These are phyloP conservation scores for Rhimphoctona megacephalus DNA, from an alignment of 2,888 invertebrate species.

Conservation along the genomic window DNA sequence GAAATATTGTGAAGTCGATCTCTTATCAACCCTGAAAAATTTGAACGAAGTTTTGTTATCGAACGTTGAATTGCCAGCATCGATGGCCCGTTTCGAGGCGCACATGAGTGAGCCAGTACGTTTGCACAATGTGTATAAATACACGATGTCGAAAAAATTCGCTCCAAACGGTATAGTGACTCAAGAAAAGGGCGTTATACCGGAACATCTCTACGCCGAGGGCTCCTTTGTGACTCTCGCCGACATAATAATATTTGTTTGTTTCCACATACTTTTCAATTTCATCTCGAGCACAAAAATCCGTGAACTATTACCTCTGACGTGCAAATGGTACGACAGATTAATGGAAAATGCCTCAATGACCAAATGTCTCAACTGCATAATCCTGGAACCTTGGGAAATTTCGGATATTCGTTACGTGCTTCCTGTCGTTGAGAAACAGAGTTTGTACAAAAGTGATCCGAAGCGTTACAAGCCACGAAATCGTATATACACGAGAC, in stretches of 20 bases:
- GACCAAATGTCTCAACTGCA: slow-evolving; percentile 79
- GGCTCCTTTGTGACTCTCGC: slow-evolving; percentile 93
- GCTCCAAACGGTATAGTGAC: slow-evolving; percentile 84
- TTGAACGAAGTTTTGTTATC: slow-evolving; percentile 75
- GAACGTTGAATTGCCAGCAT: slow-evolving; percentile 87
- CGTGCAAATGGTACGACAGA: slow-evolving; percentile 88
- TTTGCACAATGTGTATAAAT: slow-evolving; percentile 92
- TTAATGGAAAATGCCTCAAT: slow-evolving; percentile 78
- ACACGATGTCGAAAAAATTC: slow-evolving; percentile 85
- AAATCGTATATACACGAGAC: slow-evolving; percentile 91
- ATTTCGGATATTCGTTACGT: slow-evolving; percentile 70
- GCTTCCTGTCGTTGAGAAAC: slow-evolving; percentile 86
- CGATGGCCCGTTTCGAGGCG: slow-evolving; percentile 92
- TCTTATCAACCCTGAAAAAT: slow-evolving; percentile 88
- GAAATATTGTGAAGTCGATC: slow-evolving; percentile 95
- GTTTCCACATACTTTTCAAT: slow-evolving; percentile 88
- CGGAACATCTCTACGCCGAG: slow-evolving; percentile 92
- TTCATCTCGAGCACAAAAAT: slow-evolving; percentile 80
- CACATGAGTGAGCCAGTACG: slow-evolving; percentile 94
- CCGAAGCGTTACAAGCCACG: slow-evolving; percentile 91
- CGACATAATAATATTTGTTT: slow-evolving; percentile 92
- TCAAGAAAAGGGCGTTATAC: slow-evolving; percentile 71
- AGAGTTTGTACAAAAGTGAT: slow-evolving; percentile 92
- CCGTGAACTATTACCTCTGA: slow-evolving; percentile 87
- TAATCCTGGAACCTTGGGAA: slow-evolving; percentile 68